Evolutionary conservation across 2,797 vertebrate species (phyloP).

Genomic region (Macroramphosus scolopax): DNA sequence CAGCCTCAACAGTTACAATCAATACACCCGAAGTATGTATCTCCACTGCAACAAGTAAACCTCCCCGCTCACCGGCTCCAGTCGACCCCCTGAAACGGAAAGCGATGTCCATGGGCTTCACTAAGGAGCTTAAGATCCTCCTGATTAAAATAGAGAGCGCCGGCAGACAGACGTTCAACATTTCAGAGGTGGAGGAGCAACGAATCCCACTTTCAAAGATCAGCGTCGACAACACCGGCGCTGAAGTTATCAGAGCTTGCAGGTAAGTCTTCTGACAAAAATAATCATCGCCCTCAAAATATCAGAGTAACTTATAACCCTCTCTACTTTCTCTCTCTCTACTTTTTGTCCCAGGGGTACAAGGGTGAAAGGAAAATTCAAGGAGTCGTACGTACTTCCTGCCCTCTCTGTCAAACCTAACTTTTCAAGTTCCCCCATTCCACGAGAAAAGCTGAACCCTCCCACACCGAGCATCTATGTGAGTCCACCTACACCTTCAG

Average conservation of each 20-base stretch:
- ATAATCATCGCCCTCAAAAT: not conserved
- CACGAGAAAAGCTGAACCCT: slow-evolving; percentile 94
- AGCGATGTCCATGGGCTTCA: slow-evolving; percentile 82
- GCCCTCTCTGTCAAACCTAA: slow-evolving; percentile 86
- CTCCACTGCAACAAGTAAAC: slow-evolving; percentile 33
- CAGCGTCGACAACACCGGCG: slow-evolving; percentile 81
- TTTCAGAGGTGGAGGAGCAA: slow-evolving; percentile 82
- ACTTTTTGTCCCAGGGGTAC: slow-evolving; percentile 67
- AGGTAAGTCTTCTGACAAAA: slow-evolving; percentile 78
- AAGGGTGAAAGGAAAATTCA: slow-evolving; percentile 82
- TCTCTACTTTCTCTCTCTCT: not conserved
- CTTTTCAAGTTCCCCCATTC: slow-evolving; percentile 72
- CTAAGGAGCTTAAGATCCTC: slow-evolving; percentile 86
- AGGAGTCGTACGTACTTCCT: slow-evolving; percentile 85
- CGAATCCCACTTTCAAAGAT: slow-evolving; percentile 78
- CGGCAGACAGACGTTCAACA: slow-evolving; percentile 82
- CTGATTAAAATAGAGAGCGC: slow-evolving; percentile 84
- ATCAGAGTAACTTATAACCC: not conserved
- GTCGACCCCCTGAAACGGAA: slow-evolving; percentile 82
- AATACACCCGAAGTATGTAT: slow-evolving; percentile 35
- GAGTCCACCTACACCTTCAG: slow-evolving; percentile 65
- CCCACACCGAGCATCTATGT: slow-evolving; percentile 99
- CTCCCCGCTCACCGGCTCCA: slow-evolving; percentile 47
- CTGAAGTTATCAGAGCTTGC: slow-evolving; percentile 84
- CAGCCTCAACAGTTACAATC: slow-evolving; percentile 35